Percentiles rank a stretch among this genome's conserved stretches.
These are phyloP conservation scores for Chrysolina americana DNA, from an alignment of 2,888 invertebrate genomes.

Conservation along the genomic window DNA sequence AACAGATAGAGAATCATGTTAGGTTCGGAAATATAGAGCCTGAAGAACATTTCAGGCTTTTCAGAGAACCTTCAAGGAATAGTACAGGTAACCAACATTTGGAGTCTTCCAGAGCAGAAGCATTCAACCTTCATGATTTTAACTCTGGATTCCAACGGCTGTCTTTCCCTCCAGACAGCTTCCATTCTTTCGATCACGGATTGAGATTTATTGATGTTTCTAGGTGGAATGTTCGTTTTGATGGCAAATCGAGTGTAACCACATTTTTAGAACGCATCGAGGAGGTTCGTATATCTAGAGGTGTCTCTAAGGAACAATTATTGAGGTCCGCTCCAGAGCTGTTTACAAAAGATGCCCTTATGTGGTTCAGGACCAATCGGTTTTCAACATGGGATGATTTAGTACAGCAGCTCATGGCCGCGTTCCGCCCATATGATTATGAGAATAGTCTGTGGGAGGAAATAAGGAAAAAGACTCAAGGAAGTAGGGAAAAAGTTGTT, in stretches of 20 bases:
- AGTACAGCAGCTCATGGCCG: background rate
- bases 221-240: conserved; percentile 18
- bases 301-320: conserved; percentile 19
- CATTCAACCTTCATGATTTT: background rate
- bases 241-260: conserved; percentile 28
- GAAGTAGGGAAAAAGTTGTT: background rate
- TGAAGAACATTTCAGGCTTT: background rate
- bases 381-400: too few relatives aligned
- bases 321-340: conserved; percentile 24
- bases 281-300: conserved; percentile 12
- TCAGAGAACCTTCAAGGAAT: background rate
- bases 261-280: conserved; percentile 28
- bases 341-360: too few relatives aligned
- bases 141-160: background rate
- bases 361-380: too few relatives aligned
- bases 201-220: conserved; percentile 24
- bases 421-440: conserved; percentile 32
- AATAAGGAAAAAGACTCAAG: conserved; percentile 36
- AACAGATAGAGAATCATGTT: background rate
- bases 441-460: conserved; percentile 32
- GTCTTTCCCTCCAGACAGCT: background rate
- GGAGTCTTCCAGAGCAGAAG: background rate
- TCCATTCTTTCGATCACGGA: background rate
- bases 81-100: background rate
- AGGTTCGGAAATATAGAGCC: background rate